Base-by-base conservation (phyloP, 2,113 vertebrate species). In the Todiramphus saurophagus region DNA sequence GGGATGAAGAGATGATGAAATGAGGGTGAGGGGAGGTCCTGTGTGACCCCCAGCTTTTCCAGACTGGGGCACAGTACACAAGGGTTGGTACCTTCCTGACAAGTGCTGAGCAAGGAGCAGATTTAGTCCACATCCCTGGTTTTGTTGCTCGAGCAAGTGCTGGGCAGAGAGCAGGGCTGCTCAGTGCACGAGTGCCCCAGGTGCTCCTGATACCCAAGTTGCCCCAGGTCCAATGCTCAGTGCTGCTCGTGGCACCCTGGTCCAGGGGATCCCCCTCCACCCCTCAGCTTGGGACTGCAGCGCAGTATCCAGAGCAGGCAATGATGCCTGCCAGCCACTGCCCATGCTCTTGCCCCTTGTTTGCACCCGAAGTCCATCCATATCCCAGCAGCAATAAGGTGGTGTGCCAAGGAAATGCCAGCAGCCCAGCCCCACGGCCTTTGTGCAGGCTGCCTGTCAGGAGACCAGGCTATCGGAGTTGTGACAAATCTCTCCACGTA, bases 111-210 rank as follows among this genome's bases (percentile, higher is more conserved):
- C 9, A 84, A 84, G 53, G 70, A 69, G 67, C 46, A 30, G 6
- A 33, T 93, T 50, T 41, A 67, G 41, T 75, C 37, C 2, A 4
- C 6, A 66, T 44, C 24, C 0, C 0, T 41, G 63, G 33, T 35
- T 77, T 84, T 91, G 62, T 35, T 77, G 39, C n/a, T 78, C 60
- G 28, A 10, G 28, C 21, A 89, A 62, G 9, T 10, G 19, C 35
- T n/a, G 33, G 35, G 21, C 31, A 80, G 69, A 74, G 37, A 90
- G 18, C 56, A 63, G 63, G 25, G n/a, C 28, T 68, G 23, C 16
- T 89, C 0, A 0, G 19, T 27, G 8, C 63, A 58, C 0, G 1
- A n/a, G 43, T 73, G 63, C 8, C 4, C 50, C 17, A 15, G 18
- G 30, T 24, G 31, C 10, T 86, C 9, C 72, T 2, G 1, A 27